Percentiles rank a stretch among this genome's conserved stretches.
These are phyloP conservation scores for Knipowitschia caucasica DNA, from an alignment of 2,797 vertebrate species.

Conservation along the genomic window DNA sequence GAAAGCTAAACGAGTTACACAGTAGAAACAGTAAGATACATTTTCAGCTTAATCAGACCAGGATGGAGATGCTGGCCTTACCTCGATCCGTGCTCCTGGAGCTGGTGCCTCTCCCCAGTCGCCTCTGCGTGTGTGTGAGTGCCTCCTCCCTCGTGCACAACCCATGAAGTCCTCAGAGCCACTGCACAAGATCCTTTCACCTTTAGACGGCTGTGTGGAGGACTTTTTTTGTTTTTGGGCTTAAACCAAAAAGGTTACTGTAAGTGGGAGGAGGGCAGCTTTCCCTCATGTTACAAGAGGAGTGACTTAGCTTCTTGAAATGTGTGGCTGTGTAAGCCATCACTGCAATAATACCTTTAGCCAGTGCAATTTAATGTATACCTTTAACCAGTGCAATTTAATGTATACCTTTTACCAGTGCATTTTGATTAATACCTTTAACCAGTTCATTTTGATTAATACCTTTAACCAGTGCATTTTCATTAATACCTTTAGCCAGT, in stretches of 20 bases:
- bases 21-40: no score
- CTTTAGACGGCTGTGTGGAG: conserved; percentile 46
- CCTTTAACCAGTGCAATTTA: no score
- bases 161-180: conserved; percentile 64
- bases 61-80: conserved; percentile 55
- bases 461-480: no score
- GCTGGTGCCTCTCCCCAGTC: conserved; percentile 49
- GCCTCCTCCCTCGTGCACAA: conserved; percentile 54
- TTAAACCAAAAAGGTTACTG: conserved; percentile 47
- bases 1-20: not conserved
- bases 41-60: conserved; percentile 27
- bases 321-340: not conserved
- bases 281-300: conserved; percentile 5
- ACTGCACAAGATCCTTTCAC: conserved; percentile 47
- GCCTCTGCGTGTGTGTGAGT: conserved; percentile 54
- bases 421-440: no score
- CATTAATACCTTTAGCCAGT: no score
- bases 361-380: no score
- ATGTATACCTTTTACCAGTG: no score
- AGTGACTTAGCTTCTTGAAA: conserved; percentile 11
- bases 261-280: conserved; percentile 20
- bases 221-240: conserved; percentile 55
- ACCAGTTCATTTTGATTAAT: no score
- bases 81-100: conserved; percentile 49
- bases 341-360: not conserved